These are phyloP conservation scores for Strix uralensis DNA, from an alignment of 2,113 vertebrate genomes.

Conservation along the genomic window DNA sequence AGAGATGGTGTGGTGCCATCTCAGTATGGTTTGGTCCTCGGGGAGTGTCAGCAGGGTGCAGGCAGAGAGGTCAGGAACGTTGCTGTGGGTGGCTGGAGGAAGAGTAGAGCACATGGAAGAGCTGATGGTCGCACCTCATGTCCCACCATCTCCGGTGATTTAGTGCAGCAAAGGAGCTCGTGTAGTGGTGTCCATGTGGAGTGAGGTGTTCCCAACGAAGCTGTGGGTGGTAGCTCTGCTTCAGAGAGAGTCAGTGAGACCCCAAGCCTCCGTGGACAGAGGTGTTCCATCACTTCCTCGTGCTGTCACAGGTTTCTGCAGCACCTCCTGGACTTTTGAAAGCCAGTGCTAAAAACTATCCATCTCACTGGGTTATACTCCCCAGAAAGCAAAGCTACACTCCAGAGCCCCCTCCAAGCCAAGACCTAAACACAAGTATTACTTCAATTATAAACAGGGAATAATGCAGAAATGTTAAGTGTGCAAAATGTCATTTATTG, in stretches of 20 bases:
- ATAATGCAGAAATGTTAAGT: neutral
- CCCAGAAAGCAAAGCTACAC: neutral
- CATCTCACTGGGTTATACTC: neutral
- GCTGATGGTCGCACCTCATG: neutral
- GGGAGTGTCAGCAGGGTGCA: rapidly evolving
- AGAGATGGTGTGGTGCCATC: neutral
- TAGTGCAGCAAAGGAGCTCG: neutral
- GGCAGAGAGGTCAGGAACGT: neutral
- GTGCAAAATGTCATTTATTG: neutral
- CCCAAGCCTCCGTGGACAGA: neutral
- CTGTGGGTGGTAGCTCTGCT: neutral
- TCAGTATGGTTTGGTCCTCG: neutral
- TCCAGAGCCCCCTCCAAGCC: neutral
- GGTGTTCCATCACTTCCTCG: neutral
- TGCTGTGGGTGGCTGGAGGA: neutral
- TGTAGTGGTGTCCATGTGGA: neutral
- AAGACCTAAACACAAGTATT: neutral
- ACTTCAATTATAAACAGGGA: neutral
- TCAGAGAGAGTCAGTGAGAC: neutral
- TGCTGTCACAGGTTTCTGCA: neutral
- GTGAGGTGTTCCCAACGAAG: neutral
- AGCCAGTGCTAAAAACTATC: neutral
- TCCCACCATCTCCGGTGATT: neutral
- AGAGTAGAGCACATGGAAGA: neutral
- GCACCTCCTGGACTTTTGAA: neutral